Evolutionary conservation across 2,113 vertebrate genomes (phyloP), one percentile per base, ranked within the genome.

Genomic region (Prochilodus magdalenae): DNA sequence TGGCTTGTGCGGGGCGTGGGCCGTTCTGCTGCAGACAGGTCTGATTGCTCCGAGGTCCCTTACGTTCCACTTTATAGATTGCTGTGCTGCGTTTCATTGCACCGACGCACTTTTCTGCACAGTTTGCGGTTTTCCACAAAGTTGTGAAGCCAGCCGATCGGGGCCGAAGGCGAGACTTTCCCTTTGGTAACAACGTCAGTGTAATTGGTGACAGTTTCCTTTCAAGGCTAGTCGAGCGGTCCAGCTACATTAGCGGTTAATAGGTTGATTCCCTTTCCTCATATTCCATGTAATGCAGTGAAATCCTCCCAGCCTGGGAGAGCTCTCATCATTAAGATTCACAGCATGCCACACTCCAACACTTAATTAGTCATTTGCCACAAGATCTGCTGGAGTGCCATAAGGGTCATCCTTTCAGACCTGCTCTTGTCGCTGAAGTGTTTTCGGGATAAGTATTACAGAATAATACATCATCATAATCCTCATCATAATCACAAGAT

Each of bases 321-420:
- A 67, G 24, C 16, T 24, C 63, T 70, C 53, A 15, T 73, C 81
- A 67, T 80, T 83, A 66, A 80, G 44, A 83, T 80, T 44, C 63
- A 60, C 47, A 77, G 69, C 77, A 80, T 15, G 78, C n/a, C 63
- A 26, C 29, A 72, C 81, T 77, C 65, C 73, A 73, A 55, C 30
- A 67, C 69, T 83, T 86, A 75, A 80, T 80, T 83, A 86, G 76
- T 83, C 81, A 73, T 73, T 86, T 71, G 65, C 33, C 67, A 76
- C 51, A 73, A 74, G 66, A 79, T 80, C 70, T 67, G 79, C 75
- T 85, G 70, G 63, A 82, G 69, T 81, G 62, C 70, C 66, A 15
- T 73, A 71, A 40, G 70, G 57, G 71, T 82, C 26, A 27, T 75
- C 44, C 69, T 63, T 77, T 12, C 33, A 40, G 77, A 72, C 63